Evolutionary conservation across 2,113 vertebrate species (phyloP).

Genomic region (Capreolus pygargus): DNA sequence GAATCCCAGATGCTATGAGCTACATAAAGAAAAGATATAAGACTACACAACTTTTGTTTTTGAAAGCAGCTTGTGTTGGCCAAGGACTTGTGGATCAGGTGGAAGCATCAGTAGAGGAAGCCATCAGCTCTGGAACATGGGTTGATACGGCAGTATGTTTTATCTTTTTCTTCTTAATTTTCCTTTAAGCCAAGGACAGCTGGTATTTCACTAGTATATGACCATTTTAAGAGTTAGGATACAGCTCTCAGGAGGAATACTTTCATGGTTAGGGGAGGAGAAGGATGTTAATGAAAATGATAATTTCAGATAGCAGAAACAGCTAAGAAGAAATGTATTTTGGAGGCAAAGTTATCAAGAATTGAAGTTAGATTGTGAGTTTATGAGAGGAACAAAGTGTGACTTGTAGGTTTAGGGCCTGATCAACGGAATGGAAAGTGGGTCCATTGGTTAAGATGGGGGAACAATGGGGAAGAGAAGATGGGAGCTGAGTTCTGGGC

Average conservation of each 20-base stretch:
- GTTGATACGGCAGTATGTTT: conserved; percentile 89
- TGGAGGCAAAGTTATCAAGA: neutral
- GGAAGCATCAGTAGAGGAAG: conserved; percentile 96
- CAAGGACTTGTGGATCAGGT: conserved; percentile 92
- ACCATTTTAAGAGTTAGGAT: neutral
- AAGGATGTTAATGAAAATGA: neutral
- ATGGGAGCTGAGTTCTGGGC: neutral
- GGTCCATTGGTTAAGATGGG: neutral
- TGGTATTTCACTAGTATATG: neutral
- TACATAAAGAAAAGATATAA: conserved; percentile 96
- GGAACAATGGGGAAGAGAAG: neutral
- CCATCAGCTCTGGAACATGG: conserved; percentile 91
- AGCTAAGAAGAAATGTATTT: conserved; percentile 4
- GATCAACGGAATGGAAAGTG: neutral
- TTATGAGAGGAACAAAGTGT: neutral
- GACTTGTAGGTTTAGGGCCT: neutral
- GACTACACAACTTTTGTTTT: conserved; percentile 87
- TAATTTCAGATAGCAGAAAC: conserved; percentile 8
- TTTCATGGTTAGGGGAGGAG: neutral
- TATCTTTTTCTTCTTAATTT: conserved; percentile 31
- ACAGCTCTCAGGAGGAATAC: neutral
- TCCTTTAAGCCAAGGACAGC: neutral
- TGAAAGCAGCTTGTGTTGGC: conserved; percentile 90
- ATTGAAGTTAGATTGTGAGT: neutral
- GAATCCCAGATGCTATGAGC: conserved; percentile 91